Percentiles rank a stretch among this genome's conserved stretches.
phyloP scores from a whole-genome alignment of 2,888 invertebrate species.

The Standfussiana lucernea region DNA sequence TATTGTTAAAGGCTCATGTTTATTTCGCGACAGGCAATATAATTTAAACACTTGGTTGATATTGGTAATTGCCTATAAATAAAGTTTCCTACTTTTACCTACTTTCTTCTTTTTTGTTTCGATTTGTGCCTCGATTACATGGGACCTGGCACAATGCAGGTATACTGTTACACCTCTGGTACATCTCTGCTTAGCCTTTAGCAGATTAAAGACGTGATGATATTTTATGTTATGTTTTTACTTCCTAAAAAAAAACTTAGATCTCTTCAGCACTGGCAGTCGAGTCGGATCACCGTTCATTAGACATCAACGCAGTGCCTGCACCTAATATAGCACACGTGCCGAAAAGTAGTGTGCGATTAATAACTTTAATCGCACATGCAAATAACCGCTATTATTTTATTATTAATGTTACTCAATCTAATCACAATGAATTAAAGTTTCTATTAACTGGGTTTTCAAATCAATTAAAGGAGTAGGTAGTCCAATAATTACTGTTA shows the following conservation, averaged over 20 bases:
- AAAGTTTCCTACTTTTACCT: background rate
- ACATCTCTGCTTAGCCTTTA: background rate
- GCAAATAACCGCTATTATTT: slow-evolving; percentile 35
- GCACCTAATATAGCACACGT: background rate
- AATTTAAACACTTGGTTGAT: background rate
- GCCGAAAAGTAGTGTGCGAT: slow-evolving; percentile 29
- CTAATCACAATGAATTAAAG: slow-evolving; percentile 25
- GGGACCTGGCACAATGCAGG: background rate
- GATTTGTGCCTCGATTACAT: background rate
- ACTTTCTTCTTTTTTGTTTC: background rate
- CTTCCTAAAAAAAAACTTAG: too few species aligned
- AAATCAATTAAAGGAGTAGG: slow-evolving; percentile 40
- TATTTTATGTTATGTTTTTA: background rate
- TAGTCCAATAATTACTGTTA: slow-evolving; percentile 51
- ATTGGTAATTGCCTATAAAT: background rate
- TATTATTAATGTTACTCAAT: slow-evolving; percentile 15
- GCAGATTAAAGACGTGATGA: background rate
- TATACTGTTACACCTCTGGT: background rate
- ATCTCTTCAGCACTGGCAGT: background rate
- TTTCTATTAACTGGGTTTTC: slow-evolving; percentile 47
- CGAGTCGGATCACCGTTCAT: slow-evolving; percentile 46
- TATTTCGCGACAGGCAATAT: background rate
- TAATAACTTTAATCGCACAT: slow-evolving; percentile 20
- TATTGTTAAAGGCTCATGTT: slow-evolving; percentile 4
- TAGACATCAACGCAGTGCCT: slow-evolving; percentile 72